These are phyloP conservation scores for Dryas iulia DNA, from an alignment of 1,140 invertebrate genomes.

Conservation along the genomic window DNA sequence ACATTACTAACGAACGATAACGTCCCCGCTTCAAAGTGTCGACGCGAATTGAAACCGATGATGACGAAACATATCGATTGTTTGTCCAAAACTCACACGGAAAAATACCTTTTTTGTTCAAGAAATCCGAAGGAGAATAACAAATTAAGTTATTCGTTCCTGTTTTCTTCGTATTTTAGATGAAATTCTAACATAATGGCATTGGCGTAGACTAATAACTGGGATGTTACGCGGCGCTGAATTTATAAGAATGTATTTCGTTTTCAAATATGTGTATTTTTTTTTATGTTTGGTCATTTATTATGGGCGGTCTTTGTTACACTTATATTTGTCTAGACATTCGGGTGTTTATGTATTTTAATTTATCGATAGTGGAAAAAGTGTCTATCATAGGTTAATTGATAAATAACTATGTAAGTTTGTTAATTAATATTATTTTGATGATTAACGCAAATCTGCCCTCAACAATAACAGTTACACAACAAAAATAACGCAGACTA, in stretches of 20 bases:
- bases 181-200: neutral
- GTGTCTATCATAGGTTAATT: too few relatives aligned
- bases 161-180: neutral
- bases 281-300: too few relatives aligned
- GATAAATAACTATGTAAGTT: too few relatives aligned
- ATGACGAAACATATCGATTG: neutral
- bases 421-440: too few relatives aligned
- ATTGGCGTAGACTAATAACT: constrained; percentile 2
- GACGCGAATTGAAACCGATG: constrained; percentile 5
- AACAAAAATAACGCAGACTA: too few relatives aligned
- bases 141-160: constrained; percentile 6
- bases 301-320: too few relatives aligned
- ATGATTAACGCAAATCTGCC: too few relatives aligned
- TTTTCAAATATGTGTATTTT: neutral
- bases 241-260: neutral
- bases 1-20: constrained; percentile 3
- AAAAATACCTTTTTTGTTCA: neutral
- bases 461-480: too few relatives aligned
- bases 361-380: too few relatives aligned
- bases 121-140: neutral
- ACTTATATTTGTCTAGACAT: too few relatives aligned
- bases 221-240: neutral
- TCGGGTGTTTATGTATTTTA: too few relatives aligned
- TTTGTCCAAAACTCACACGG: neutral
- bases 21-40: constrained; percentile 14